A percentile compares a stretch with the other conserved stretches of the same genome.
Conservation (phyloP, 2,797 vertebrate genomes). For the Eospalax fontanierii region DNA sequence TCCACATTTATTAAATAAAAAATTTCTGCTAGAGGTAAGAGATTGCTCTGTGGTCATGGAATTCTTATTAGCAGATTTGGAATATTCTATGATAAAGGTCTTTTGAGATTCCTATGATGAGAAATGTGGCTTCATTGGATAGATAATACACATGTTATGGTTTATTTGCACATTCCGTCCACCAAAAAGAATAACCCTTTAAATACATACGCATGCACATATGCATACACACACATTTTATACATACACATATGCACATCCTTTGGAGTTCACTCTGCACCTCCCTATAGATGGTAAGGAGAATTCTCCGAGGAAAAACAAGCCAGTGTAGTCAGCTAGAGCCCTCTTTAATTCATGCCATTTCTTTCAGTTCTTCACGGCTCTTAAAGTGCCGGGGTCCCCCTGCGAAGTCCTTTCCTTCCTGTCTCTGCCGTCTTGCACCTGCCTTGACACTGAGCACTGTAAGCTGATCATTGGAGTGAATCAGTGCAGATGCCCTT, state of each 20-base stretch:
- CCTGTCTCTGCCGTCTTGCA: background rate
- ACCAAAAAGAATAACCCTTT: background rate
- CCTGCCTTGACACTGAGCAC: background rate
- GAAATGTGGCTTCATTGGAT: background rate
- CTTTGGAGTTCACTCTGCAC: too few relatives aligned
- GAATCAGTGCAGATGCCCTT: background rate
- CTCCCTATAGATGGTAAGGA: background rate
- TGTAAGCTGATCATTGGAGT: background rate
- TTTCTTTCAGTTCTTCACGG: background rate
- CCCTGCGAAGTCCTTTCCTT: background rate
- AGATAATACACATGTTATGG: background rate
- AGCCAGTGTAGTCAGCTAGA: fast-evolving
- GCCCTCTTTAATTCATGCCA: fast-evolving
- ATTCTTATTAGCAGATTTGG: background rate
- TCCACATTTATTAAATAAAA: background rate
- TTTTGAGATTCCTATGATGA: background rate
- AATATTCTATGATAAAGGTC: background rate
- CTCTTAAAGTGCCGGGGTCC: background rate
- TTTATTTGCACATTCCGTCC: background rate
- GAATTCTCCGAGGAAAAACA: background rate
- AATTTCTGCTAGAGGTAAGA: background rate
- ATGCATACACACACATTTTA: too few relatives aligned
- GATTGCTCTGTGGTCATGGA: background rate
- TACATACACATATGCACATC: background rate
- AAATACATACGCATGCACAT: background rate